These are phyloP conservation scores for Myathropa florea DNA, from an alignment of 2,888 invertebrate species.

Conservation along the genomic window DNA sequence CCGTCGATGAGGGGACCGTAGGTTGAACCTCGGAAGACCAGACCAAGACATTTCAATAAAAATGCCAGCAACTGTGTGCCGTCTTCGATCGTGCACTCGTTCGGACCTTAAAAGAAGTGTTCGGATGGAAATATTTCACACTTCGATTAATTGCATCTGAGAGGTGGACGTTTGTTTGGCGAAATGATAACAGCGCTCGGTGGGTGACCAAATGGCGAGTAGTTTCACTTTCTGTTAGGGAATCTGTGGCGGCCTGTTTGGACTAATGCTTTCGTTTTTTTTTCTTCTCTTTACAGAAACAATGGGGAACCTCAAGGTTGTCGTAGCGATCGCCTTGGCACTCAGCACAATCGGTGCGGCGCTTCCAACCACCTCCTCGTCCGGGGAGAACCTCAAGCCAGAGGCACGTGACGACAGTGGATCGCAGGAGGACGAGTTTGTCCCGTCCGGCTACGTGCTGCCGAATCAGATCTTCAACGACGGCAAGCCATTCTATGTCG, in stretches of 20 bases:
- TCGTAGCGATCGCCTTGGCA: slow-evolving; percentile 47
- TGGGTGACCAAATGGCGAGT: not conserved
- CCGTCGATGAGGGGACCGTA: not conserved
- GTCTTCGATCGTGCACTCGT: slow-evolving; percentile 34
- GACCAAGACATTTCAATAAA: slow-evolving; percentile 59
- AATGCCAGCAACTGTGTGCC: slow-evolving; percentile 28
- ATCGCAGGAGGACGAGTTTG: slow-evolving; percentile 77
- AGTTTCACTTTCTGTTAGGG: slow-evolving; percentile 23
- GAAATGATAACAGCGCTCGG: slow-evolving; percentile 7
- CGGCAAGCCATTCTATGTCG: slow-evolving; percentile 86
- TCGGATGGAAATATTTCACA: slow-evolving; percentile 64
- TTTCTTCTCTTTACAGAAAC: slow-evolving; percentile 34
- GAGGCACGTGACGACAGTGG: slow-evolving; percentile 76
- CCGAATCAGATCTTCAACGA: slow-evolving; percentile 85
- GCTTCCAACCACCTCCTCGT: slow-evolving; percentile 70
- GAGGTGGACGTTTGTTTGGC: not conserved
- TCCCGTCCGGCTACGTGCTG: slow-evolving; percentile 78
- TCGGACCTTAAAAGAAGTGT: slow-evolving; percentile 59
- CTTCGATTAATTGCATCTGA: slow-evolving; percentile 46
- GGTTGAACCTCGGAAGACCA: not conserved
- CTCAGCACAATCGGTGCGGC: slow-evolving; percentile 49
- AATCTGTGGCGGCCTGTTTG: not conserved
- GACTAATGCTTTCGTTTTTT: not conserved
- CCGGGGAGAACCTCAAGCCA: slow-evolving; percentile 75
- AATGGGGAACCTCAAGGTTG: slow-evolving; percentile 58